phyloP scores from a whole-genome alignment of 2,797 vertebrate genomes.

The Huso huso region DNA sequence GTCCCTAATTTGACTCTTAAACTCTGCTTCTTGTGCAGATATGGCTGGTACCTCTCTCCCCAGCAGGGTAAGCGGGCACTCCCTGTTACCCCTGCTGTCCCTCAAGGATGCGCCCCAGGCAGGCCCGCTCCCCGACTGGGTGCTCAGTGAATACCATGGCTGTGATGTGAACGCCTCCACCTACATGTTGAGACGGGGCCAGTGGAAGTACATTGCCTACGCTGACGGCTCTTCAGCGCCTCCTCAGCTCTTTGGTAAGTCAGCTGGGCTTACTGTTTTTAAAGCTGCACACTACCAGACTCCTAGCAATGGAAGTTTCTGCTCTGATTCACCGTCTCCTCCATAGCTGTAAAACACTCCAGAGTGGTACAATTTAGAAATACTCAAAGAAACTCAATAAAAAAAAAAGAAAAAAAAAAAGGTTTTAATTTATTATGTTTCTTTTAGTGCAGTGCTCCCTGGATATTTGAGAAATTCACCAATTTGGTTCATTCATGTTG shows the following conservation, averaged over 20 bases:
- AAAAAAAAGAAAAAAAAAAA: no score
- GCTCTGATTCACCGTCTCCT: background rate
- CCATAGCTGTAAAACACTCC: background rate
- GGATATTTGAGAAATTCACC: no score
- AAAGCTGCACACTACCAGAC: background rate
- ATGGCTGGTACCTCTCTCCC: constrained; percentile 62
- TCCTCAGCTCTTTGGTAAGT: constrained; percentile 85
- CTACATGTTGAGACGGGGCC: constrained; percentile 79
- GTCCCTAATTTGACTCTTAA: background rate
- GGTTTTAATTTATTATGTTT: no score
- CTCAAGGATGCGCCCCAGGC: constrained; percentile 23
- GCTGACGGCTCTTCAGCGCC: constrained; percentile 69
- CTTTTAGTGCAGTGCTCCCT: no score
- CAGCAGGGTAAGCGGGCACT: constrained; percentile 73
- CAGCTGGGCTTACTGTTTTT: background rate
- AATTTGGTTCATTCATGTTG: no score
- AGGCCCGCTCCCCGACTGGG: constrained; percentile 60
- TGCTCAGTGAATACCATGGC: constrained; percentile 89
- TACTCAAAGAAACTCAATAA: background rate
- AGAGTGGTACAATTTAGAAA: background rate
- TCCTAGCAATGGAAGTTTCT: background rate
- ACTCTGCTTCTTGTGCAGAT: constrained; percentile 51
- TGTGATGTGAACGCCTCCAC: constrained; percentile 85
- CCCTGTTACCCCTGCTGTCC: constrained; percentile 66
- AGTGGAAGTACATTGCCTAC: constrained; percentile 87